Conservation (phyloP, 2,797 vertebrate genomes). For the Echiichthys vipera region DNA sequence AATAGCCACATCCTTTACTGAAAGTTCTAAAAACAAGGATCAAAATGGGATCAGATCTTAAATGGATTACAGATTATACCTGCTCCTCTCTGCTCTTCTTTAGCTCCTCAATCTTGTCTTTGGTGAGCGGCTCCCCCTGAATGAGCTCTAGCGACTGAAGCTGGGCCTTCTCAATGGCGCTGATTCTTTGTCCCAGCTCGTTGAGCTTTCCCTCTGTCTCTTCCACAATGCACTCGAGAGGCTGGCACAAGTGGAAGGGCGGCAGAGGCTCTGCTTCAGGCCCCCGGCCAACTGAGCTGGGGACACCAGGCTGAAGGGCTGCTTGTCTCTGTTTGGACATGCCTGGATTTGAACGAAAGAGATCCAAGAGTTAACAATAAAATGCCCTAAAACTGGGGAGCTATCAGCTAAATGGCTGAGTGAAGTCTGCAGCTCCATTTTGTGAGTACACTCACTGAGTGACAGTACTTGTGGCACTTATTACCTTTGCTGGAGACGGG, state of each 20-base stretch:
- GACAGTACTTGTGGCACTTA: not conserved
- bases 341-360: conserved; percentile 84
- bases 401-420: not conserved
- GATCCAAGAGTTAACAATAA: not conserved
- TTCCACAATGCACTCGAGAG: conserved; percentile 99
- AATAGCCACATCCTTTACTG: conserved; percentile 80
- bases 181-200: conserved; percentile 99
- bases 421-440: not conserved
- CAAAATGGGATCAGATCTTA: not conserved
- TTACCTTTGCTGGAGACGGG: conserved; percentile 94
- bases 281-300: conserved; percentile 83
- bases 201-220: conserved; percentile 99
- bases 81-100: conserved; percentile 99
- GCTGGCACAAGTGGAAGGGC: conserved; percentile 97
- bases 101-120: conserved; percentile 98
- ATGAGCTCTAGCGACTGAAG: conserved; percentile 97
- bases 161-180: conserved; percentile 97
- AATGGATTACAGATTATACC: conserved; percentile 78
- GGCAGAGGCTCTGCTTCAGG: conserved; percentile 94
- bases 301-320: conserved; percentile 92
- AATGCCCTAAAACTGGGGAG: not conserved
- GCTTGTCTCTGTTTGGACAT: conserved; percentile 96
- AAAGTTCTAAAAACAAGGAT: not conserved
- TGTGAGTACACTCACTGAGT: no score
- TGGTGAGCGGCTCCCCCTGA: conserved; percentile 98